phyloP scores from a whole-genome alignment of 2,113 vertebrate species.

The Quiscalus mexicanus region DNA sequence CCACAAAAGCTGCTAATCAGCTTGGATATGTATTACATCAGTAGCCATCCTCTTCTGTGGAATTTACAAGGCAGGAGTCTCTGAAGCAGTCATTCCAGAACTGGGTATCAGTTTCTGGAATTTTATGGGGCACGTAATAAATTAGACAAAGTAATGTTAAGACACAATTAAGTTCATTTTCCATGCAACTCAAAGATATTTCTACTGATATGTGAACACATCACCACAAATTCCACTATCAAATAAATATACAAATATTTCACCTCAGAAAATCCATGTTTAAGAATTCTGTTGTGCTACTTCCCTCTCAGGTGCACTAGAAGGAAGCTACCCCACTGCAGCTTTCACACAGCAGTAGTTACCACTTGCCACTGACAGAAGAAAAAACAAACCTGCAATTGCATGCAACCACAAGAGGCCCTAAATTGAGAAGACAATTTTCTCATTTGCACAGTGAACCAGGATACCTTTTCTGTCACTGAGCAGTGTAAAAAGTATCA shows the following conservation, averaged over 20 bases:
- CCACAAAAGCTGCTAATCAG: background rate
- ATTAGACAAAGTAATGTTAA: background rate
- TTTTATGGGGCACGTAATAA: background rate
- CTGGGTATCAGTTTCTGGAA: background rate
- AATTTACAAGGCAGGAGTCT: background rate
- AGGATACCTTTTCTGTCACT: background rate
- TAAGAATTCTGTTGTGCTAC: background rate
- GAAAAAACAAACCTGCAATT: background rate
- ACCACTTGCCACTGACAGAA: background rate
- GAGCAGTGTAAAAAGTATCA: background rate
- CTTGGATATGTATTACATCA: background rate
- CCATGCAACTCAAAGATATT: background rate
- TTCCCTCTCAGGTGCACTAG: background rate
- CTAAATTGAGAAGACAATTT: background rate
- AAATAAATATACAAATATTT: background rate
- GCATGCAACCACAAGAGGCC: background rate
- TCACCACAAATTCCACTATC: background rate
- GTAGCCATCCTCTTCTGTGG: background rate
- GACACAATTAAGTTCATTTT: background rate
- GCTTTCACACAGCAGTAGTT: background rate
- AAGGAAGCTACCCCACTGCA: background rate
- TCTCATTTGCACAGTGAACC: background rate
- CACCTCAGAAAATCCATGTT: background rate
- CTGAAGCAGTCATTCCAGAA: background rate
- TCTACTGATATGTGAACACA: background rate